Evolutionary conservation across 2,113 vertebrate genomes (phyloP).

Genomic region (Mormoops blainvillei): DNA sequence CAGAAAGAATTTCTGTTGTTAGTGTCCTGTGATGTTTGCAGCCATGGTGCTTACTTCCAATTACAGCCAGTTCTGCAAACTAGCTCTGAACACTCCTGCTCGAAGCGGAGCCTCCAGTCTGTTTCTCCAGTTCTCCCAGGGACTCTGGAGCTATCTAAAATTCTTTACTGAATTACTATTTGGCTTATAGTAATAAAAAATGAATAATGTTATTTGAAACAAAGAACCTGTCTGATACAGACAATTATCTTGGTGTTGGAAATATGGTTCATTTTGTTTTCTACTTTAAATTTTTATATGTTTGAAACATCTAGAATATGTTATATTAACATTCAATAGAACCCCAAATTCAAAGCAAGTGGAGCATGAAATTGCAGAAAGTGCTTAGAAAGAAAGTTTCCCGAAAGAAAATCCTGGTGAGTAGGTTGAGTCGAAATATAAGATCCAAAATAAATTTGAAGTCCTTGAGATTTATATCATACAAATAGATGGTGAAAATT

Average conservation of each 20-base stretch:
- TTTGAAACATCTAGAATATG: neutral
- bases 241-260: neutral
- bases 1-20: neutral
- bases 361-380: neutral
- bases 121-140: neutral
- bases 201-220: neutral
- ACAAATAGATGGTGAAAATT: neutral
- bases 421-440: neutral
- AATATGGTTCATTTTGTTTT: neutral
- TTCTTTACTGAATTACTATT: neutral
- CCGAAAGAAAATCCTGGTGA: neutral
- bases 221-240: neutral
- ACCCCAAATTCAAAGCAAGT: neutral
- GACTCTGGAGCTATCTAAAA: neutral
- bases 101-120: neutral
- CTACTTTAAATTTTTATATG: neutral
- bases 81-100: neutral
- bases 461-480: neutral
- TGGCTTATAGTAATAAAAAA: neutral
- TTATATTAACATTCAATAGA: neutral
- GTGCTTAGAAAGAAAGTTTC: neutral
- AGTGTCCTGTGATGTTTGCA: neutral
- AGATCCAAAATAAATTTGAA: neutral
- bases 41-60: neutral
- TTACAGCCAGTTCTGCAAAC: neutral